phyloP scores from a whole-genome alignment of 1,140 invertebrate genomes.

The Trinorchestia longiramus region DNA sequence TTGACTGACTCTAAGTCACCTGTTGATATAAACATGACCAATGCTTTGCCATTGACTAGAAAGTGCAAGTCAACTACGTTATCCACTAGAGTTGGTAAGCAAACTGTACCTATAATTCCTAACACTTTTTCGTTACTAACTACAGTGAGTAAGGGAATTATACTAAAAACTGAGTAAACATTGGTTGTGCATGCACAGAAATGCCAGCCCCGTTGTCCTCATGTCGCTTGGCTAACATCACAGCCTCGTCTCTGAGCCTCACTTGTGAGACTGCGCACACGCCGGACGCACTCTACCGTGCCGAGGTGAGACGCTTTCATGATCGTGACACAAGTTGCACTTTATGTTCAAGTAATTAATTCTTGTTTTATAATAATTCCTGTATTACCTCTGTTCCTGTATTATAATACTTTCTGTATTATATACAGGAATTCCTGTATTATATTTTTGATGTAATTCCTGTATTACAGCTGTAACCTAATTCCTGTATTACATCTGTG shows the following conservation, averaged over 20 bases:
- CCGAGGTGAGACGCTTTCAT: slow-evolving; percentile 18
- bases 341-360: background rate
- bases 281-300: slow-evolving; percentile 43
- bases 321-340: background rate
- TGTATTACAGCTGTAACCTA: too few relatives aligned
- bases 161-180: background rate
- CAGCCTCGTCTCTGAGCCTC: slow-evolving; percentile 55
- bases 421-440: background rate
- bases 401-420: background rate
- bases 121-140: background rate
- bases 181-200: background rate
- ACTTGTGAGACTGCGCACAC: slow-evolving; percentile 52
- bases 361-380: background rate
- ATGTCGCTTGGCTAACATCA: slow-evolving; percentile 56
- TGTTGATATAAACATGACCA: too few relatives aligned
- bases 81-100: too few relatives aligned
- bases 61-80: background rate
- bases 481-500: too few relatives aligned
- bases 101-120: too few relatives aligned
- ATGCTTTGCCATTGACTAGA: background rate
- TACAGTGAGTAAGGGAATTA: background rate
- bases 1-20: too few relatives aligned
- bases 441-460: background rate
- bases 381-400: too few relatives aligned
- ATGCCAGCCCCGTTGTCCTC: slow-evolving; percentile 56